Percentiles rank a stretch among this genome's conserved stretches.
Conservation (phyloP, 2,888 invertebrate genomes). For the Cataglyphis altisquamis region DNA sequence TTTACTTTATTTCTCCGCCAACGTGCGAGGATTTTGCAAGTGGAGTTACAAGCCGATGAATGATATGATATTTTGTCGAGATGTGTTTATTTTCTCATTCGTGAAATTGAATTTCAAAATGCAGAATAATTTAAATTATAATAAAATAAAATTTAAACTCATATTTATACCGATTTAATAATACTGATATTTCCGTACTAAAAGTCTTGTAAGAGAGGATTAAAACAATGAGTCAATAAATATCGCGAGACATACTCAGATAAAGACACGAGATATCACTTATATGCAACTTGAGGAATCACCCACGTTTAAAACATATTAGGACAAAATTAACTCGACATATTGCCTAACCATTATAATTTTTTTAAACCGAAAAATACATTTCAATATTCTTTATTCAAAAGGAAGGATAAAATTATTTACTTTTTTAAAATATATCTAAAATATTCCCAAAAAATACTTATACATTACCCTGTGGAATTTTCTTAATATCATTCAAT, state of each 20-base stretch:
- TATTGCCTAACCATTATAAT: neutral
- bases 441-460: neutral
- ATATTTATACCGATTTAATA: neutral
- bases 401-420: neutral
- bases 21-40: neutral
- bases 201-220: neutral
- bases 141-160: neutral
- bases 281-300: neutral
- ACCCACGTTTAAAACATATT: neutral
- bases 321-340: neutral
- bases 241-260: neutral
- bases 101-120: neutral
- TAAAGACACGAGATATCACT: neutral
- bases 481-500: neutral
- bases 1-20: neutral
- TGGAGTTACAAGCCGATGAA: neutral
- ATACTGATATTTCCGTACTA: neutral
- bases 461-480: neutral
- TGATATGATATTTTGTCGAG: neutral
- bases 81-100: neutral
- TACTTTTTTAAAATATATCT: neutral
- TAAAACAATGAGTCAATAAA: neutral
- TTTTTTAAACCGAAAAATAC: neutral
- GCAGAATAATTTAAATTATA: neutral
- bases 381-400: neutral